These are phyloP conservation scores for Steatocranus sp. DNA, from an alignment of 2,797 vertebrate species.

Conservation along the genomic window DNA sequence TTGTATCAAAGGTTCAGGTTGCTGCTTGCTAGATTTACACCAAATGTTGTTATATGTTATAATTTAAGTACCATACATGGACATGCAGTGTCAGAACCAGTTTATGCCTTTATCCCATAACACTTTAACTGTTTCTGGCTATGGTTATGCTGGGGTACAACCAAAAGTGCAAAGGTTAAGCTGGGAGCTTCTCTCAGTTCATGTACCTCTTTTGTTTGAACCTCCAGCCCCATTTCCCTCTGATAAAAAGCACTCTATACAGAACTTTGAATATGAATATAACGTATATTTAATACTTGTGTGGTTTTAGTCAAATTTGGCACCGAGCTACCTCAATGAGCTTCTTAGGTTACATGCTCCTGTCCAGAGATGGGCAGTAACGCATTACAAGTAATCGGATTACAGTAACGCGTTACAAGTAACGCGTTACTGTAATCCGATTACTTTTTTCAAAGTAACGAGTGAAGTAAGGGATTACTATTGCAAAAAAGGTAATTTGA, in stretches of 20 bases:
- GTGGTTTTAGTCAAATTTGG: not conserved
- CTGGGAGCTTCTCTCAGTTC: not conserved
- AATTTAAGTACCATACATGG: not conserved
- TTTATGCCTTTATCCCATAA: not conserved
- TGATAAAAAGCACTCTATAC: not conserved
- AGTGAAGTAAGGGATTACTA: not conserved
- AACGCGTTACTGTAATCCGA: fast-evolving
- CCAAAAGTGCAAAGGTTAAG: not conserved
- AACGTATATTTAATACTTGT: not conserved
- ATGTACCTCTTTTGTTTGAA: not conserved
- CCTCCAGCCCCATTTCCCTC: not conserved
- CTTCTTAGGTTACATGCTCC: not conserved
- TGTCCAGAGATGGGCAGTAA: not conserved
- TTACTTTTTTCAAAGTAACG: not conserved
- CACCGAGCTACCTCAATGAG: not conserved
- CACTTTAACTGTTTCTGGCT: not conserved
- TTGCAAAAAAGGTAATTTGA: not conserved
- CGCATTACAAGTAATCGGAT: not conserved
- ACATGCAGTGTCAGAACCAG: not conserved
- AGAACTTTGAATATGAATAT: not conserved
- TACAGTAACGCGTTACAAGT: not conserved
- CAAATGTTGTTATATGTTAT: not conserved
- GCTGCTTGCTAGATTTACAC: not conserved
- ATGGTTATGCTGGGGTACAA: not conserved
- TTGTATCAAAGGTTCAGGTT: not conserved